These are phyloP conservation scores for Merodon equestris DNA, from an alignment of 2,888 invertebrate species.

Conservation along the genomic window DNA sequence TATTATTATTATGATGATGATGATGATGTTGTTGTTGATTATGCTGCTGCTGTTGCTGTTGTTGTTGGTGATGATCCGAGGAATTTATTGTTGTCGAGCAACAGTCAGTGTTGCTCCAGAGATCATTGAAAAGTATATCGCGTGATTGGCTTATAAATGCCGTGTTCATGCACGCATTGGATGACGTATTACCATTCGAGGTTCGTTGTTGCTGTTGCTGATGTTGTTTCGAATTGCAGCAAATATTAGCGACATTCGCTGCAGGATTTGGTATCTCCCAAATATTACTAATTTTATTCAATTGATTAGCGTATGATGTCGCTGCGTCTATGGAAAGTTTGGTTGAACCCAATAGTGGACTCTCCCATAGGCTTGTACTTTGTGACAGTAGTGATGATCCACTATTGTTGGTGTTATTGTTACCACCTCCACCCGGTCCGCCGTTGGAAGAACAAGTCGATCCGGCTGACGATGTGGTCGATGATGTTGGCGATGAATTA, in stretches of 20 bases:
- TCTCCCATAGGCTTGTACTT: conserved; percentile 70
- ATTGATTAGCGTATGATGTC: conserved; percentile 68
- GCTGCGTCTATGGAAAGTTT: conserved; percentile 69
- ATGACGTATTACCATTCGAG: conserved; percentile 42
- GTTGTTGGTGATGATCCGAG: conserved; percentile 55
- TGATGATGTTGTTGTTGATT: too few species aligned
- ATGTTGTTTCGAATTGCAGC: conserved; percentile 59
- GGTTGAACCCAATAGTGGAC: conserved; percentile 58
- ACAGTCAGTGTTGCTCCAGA: conserved; percentile 74
- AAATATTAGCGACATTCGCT: conserved; percentile 45
- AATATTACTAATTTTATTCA: conserved; percentile 75
- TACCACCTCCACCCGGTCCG: conserved; percentile 29
- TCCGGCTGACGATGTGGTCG: conserved; percentile 73
- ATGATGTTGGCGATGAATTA: conserved; percentile 70
- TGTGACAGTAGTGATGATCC: conserved; percentile 51
- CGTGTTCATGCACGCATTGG: neutral
- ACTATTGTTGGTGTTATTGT: conserved; percentile 27
- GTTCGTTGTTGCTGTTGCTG: conserved; percentile 59
- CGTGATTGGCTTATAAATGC: conserved; percentile 65
- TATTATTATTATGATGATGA: conserved; percentile 11
- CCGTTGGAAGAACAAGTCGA: conserved; percentile 70
- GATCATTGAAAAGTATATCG: conserved; percentile 76
- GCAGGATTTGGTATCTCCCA: conserved; percentile 75
- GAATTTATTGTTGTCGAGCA: conserved; percentile 62
- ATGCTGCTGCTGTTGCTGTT: conserved; percentile 51